Percentiles rank a stretch among this genome's conserved stretches.
Conservation (phyloP, 2,888 invertebrate genomes). For the Alloplasta piceator region DNA sequence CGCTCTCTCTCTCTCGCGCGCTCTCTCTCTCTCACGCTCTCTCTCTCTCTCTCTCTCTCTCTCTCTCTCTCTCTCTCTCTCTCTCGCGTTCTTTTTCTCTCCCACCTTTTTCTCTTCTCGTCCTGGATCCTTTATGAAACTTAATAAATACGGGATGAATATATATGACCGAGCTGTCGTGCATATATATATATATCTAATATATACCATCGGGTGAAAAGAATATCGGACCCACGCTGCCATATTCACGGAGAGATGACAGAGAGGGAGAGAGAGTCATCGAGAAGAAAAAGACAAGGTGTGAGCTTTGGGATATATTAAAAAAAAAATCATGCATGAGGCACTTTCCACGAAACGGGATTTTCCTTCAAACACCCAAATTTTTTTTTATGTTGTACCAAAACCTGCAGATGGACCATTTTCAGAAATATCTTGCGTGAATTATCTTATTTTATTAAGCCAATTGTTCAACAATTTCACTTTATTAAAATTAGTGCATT, state of each 20-base stretch:
- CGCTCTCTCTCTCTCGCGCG: conserved; percentile 29
- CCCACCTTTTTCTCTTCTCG: conserved; percentile 28
- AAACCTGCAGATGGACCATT: no score
- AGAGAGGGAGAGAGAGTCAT: conserved; percentile 11
- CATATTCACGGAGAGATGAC: conserved; percentile 24
- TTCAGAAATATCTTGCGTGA: no score
- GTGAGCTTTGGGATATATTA: conserved; percentile 7
- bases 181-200: conserved; percentile 1
- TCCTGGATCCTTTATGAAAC: conserved; percentile 77
- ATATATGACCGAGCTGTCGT: conserved; percentile 49
- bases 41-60: neutral
- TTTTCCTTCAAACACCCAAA: no score
- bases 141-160: conserved; percentile 80
- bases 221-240: conserved; percentile 20
- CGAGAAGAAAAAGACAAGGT: conserved; percentile 14
- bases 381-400: no score
- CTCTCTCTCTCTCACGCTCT: neutral
- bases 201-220: conserved; percentile 27
- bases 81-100: conserved; percentile 18
- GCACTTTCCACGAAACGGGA: no score
- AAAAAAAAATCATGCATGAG: conserved; percentile 6
- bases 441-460: no score
- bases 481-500: no score
- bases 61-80: neutral
- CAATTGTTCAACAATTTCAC: no score